Base-by-base conservation (phyloP, 2,888 invertebrate genomes). In the Tetramorium bicarinatum region DNA sequence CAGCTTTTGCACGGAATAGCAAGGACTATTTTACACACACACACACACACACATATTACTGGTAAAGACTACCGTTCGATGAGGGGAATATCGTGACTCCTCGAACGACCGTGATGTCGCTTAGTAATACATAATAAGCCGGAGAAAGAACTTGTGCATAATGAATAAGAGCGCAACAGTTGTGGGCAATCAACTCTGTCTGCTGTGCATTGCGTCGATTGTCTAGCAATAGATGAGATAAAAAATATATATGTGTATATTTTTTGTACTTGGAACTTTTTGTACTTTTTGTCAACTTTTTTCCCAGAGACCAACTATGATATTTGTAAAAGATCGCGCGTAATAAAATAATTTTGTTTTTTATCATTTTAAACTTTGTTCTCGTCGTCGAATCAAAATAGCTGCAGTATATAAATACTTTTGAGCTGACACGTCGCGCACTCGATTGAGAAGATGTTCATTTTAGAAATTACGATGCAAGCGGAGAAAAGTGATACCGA, bases 401-500 rank as follows among this genome's bases (percentile, higher is more conserved):
- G 4, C 34, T 71, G 15, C 21, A 9, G 2, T 4, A 59, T 44
- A 44, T 34, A 61, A 61, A 74, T 56, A 13, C 3, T 25, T 44
- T 25, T 72, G 3, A 38, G 4, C n/a, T 38, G 15, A 56, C 18
- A 56, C 7, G n/a, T 44, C 8, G 54, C 8, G 13, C 7, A 13
- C 15, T 34, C 9, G 21, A 75, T n/a, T 47, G 9, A 62, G 0
- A 29, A 7, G 1, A 47, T 38, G 3, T 67, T 38, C 13, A 6
- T 77, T 77, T 59, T 13, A 71, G 79, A 21, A 9, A 47, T 79
- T 34, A 84, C 29, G 49, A 90, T 90, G 90, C 84, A 87, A 62
- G 84, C 88, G n/a, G 85, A 86, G 59, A 92, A 88, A 49, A 88
- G 83, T 82, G 89, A 91, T 71, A 67, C 71, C 4, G 86, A 86